Base-by-base conservation (phyloP, 1,140 invertebrate species). In the Bombus confusus region DNA sequence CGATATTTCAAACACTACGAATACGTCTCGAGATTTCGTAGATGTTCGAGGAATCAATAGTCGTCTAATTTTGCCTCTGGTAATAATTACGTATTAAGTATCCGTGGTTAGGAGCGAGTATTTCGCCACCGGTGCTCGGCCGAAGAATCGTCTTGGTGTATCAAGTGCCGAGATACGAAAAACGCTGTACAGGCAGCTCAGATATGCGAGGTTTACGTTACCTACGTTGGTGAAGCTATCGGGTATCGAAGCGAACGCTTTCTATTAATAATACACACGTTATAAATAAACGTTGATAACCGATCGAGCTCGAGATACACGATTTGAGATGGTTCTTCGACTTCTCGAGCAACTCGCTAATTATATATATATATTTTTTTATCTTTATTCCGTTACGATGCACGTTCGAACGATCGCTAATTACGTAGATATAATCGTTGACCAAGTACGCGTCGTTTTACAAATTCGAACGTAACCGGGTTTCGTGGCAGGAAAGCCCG, bases 121-220 rank as follows among this genome's bases (percentile, higher is more conserved):
- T 12, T 18, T 31, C 59, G 59, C 15, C 12, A 28, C 2, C 31
- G 10, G 57, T 69, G 59, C 31, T 66, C 22, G n/a, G 25, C 41
- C 69, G 47, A 66, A 79, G 57, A 74, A 82, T 10, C 78, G 78
- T 80, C 28, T 37, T n/a, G 79, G 31, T n/a, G 73, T 89, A 82
- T 89, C 88, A 69, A 68, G n/a, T 64, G 18, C 41, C 78, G 80
- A 79, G 87, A 89, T 89, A 89, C n/a, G 34, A 88, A 62, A 88
- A 86, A 64, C 43, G 88, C 87, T 82, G 87, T 84, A 73, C 57
- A 57, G n/a, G 79, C 79, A 39, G 12, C 57, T 68, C 18, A 18
- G 47, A 66, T 82, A 52, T 15, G 79, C 47, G 39, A 43, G 47
- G 34, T 71, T 66, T 59, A 79, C 41, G 68, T 68, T 74, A 79